Percentiles rank a stretch among this genome's conserved stretches.
Evolutionary conservation across 1,140 invertebrate species (phyloP).

Genomic region (Monochamus saltuarius): DNA sequence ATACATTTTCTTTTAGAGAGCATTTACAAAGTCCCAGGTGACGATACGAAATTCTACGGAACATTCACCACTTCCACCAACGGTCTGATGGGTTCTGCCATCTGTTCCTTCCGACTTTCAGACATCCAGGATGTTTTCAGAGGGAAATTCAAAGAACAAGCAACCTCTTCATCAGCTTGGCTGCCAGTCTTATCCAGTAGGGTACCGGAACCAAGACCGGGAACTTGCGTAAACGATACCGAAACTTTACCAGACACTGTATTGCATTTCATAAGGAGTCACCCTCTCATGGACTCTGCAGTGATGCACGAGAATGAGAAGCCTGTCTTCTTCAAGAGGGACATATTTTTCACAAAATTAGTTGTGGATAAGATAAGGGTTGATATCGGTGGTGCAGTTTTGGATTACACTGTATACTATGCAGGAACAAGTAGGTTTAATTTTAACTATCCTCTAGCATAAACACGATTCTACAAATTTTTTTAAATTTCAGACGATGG

Average conservation of each 20-base stretch:
- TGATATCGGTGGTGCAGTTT: constrained; percentile 61
- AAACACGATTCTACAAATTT: constrained; percentile 1
- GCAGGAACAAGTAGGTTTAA: constrained; percentile 69
- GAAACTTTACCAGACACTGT: constrained; percentile 76
- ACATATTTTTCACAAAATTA: constrained; percentile 75
- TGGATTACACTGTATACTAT: constrained; percentile 76
- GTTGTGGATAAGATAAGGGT: constrained; percentile 74
- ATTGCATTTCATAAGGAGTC: constrained; percentile 86
- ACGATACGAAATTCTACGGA: constrained; percentile 82
- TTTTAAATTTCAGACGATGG: constrained; percentile 61
- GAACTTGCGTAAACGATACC: constrained; percentile 81
- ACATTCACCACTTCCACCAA: constrained; percentile 88
- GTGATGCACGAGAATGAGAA: constrained; percentile 76
- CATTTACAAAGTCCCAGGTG: constrained; percentile 78
- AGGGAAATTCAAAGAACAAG: constrained; percentile 89
- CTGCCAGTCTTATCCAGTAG: constrained; percentile 65
- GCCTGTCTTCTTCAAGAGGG: constrained; percentile 79
- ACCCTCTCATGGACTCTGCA: constrained; percentile 89
- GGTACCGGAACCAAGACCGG: constrained; percentile 81
- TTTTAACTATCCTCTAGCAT: not conserved
- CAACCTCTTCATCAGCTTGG: constrained; percentile 59
- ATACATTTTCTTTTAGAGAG: constrained; percentile 67
- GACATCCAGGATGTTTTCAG: constrained; percentile 83
- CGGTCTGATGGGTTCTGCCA: constrained; percentile 82
- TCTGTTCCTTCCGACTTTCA: constrained; percentile 82